Evolutionary conservation across 2,113 vertebrate genomes (phyloP), one percentile per base, ranked within the genome.

Genomic region (Telmatochromis bifrenatus): DNA sequence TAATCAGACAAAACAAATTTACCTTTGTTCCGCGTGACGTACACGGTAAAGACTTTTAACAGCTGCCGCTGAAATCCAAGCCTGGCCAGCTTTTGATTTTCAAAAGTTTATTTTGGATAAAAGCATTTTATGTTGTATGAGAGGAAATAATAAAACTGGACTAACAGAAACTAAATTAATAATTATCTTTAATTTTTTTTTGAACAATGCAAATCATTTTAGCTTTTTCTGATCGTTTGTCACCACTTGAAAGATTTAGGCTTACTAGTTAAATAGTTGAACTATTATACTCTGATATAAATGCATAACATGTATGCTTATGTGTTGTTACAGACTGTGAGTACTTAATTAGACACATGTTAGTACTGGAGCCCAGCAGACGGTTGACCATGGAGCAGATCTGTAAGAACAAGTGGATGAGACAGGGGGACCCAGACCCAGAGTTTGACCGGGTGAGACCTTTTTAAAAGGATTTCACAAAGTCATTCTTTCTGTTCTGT

Each of bases 401-500:
- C 96, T 99, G 98, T 95, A 98, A 97, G 85, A 98, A 99, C 97
- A 99, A 99, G 96, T 99, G 99, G 99, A 99, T 99, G 98, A 98
- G 97, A 93, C 97, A 97, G 3, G 99, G 99, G 82, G 99, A 99
- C 84, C 96, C 97, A 0, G 98, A 99, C 8, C 97, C 98, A 0
- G 98, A 98, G 51, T 99, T 99, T 7, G 98, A 99, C 62, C 95
- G 97, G 97, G 99, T 99, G 92, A 98, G 97, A 60, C 28, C 45
- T 33, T 4, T 79, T 7, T 49, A 17, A 75, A 75, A 47, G n/a
- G 9, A 8, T 37, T 70, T 37, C 11, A 19, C 45, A 65, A 51
- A 10, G 9, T 23, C 17, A 10, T 31, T 31, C 9, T 56, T 14
- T 55, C 21, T 73, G 37, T 45, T 45, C 37, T 6, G n/a, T 21